These are phyloP conservation scores for Caenorhabditis briggsae DNA, from an alignment of 1,140 invertebrate species.

Conservation along the genomic window DNA sequence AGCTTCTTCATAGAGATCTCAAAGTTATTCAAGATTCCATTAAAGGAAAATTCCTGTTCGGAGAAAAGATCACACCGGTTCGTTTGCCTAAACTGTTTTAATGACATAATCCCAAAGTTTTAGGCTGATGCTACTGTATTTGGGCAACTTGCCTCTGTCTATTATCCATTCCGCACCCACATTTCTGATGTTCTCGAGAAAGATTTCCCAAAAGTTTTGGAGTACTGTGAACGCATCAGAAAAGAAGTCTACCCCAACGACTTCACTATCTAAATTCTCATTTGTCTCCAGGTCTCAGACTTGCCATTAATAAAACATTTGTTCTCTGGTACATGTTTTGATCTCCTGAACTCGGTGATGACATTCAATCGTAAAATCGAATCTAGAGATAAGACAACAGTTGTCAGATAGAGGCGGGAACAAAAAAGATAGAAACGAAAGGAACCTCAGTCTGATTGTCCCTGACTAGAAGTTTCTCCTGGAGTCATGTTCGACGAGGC, in stretches of 20 bases:
- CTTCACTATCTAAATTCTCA: conserved; percentile 13
- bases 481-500: too few relatives aligned
- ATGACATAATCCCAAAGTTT: not conserved
- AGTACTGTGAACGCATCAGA: conserved; percentile 1
- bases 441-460: not conserved
- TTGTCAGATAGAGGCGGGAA: not conserved
- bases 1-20: conserved; percentile 58
- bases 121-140: conserved; percentile 61
- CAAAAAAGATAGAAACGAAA: not conserved
- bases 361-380: not conserved
- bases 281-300: not conserved
- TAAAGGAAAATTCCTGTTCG: conserved; percentile 58
- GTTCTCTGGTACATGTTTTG: not conserved
- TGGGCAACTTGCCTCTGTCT: conserved; percentile 45
- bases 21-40: conserved; percentile 35
- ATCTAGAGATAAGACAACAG: conserved; percentile 10
- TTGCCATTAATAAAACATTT: not conserved
- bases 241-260: conserved; percentile 37
- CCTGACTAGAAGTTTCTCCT: not conserved
- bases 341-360: not conserved
- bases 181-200: conserved; percentile 1
- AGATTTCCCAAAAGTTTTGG: conserved; percentile 40
- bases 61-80: conserved; percentile 62
- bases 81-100: not conserved
- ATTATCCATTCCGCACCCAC: conserved; percentile 24